Evolutionary conservation across 2,888 invertebrate genomes (phyloP).

Genomic region (Tenthredo distinguenda): DNA sequence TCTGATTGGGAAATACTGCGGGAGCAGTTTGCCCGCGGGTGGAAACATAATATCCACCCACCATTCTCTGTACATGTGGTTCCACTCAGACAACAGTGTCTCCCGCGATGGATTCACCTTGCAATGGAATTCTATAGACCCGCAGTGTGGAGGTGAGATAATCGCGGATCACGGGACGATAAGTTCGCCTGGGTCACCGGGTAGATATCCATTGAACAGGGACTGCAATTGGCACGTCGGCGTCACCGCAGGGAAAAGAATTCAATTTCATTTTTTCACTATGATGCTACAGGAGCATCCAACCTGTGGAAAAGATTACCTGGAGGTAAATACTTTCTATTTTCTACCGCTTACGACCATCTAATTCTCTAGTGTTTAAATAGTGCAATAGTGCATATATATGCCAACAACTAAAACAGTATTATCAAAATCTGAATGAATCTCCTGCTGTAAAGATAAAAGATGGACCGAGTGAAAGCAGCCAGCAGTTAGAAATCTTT

Average conservation of each 20-base stretch:
- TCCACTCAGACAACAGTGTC: slow-evolving; percentile 86
- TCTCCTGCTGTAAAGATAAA: slow-evolving; percentile 77
- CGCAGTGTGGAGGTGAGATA: slow-evolving; percentile 87
- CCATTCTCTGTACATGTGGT: slow-evolving; percentile 89
- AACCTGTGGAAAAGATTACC: slow-evolving; percentile 88
- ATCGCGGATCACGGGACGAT: slow-evolving; percentile 86
- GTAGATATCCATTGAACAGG: slow-evolving; percentile 90
- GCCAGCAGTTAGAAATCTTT: slow-evolving; percentile 82
- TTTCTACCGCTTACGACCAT: background rate
- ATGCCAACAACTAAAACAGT: background rate
- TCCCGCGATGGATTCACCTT: slow-evolving; percentile 87
- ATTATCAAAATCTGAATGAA: background rate
- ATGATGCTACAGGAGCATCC: slow-evolving; percentile 87
- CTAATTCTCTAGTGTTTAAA: background rate
- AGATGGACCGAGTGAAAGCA: slow-evolving; percentile 79
- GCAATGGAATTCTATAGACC: slow-evolving; percentile 88
- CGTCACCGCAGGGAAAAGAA: slow-evolving; percentile 86
- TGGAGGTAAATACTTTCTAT: slow-evolving; percentile 81
- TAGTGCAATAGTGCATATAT: background rate
- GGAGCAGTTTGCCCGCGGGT: slow-evolving; percentile 84
- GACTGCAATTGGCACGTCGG: slow-evolving; percentile 91
- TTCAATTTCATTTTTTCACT: slow-evolving; percentile 90
- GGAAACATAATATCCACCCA: slow-evolving; percentile 88
- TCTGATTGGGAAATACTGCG: slow-evolving; percentile 90
- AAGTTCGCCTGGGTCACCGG: slow-evolving; percentile 93